Base-by-base conservation (phyloP, 2,888 invertebrate genomes). In the Choreutis nemorana region DNA sequence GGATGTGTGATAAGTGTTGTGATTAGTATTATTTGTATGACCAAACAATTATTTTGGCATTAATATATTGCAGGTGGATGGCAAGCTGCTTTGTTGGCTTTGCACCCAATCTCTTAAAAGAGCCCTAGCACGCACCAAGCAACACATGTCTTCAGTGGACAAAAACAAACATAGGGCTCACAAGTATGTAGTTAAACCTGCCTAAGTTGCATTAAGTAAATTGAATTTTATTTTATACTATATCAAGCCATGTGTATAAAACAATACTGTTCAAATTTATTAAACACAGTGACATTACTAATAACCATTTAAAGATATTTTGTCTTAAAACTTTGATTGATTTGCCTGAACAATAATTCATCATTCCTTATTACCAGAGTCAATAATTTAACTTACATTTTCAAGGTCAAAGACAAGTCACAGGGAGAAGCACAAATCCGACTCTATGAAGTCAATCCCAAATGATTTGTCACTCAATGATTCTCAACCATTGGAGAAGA, bases 21-120 rank as follows among this genome's bases (percentile, higher is more conserved):
- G n/a, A n/a, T n/a, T n/a, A n/a, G n/a, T n/a, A n/a, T n/a, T n/a
- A n/a, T n/a, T n/a, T n/a, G n/a, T n/a, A n/a, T n/a, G n/a, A 25
- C 3, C 15, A 18, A 18, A 23, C 27, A 28, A 18, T 7, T 23
- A 22, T 33, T 26, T 31, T 34, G n/a, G n/a, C n/a, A n/a, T n/a
- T n/a, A n/a, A n/a, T n/a, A n/a, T n/a, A n/a, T 48, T 49, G 29
- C 77, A 96, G 95, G 90, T 95, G 40, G 96, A 97, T 67, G 96
- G 96, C 3, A 97, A 96, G 68, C 77, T 95, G 34, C 81, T 97
- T 15, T 97, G 97, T 67, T 97, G 96, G 96, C 80, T 97, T 34
- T 97, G 97, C 70, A 95, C 95, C 9, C 83, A 94, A 46, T 93
- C 95, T 0, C 92, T 91, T 63, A 96, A 95, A 68, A 82, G 96